Percentiles rank a stretch among this genome's conserved stretches.
Evolutionary conservation across 1,140 invertebrate genomes (phyloP).

Genomic region (Mizuhopecten yessoensis): DNA sequence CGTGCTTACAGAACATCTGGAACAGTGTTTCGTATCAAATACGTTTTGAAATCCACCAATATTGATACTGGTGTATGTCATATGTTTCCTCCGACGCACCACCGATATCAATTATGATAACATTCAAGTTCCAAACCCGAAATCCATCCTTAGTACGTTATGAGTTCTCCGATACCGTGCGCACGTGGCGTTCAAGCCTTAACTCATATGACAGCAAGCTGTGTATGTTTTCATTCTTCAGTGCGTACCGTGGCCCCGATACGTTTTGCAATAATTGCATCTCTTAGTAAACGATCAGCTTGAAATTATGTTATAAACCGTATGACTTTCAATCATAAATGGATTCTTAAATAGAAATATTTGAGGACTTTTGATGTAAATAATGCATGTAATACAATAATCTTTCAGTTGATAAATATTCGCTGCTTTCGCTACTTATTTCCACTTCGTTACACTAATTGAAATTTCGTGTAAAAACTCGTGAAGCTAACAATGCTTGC

Average conservation of each 20-base stretch:
- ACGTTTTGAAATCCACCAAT: neutral
- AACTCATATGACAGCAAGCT: neutral
- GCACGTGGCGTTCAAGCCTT: neutral
- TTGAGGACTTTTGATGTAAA: no score
- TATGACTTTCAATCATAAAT: no score
- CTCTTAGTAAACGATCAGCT: neutral
- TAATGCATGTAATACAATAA: no score
- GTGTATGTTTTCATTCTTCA: neutral
- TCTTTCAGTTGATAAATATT: no score
- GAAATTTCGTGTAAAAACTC: neutral
- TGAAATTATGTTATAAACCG: neutral
- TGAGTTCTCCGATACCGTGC: neutral
- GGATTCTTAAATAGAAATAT: no score
- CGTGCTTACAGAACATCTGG: neutral
- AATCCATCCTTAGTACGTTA: neutral
- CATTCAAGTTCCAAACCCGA: neutral
- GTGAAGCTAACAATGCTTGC: neutral
- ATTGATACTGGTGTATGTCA: neutral
- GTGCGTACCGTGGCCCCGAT: neutral
- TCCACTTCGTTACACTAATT: no score
- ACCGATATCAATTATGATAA: neutral
- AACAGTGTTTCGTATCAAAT: slow-evolving; percentile 13
- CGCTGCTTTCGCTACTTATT: no score
- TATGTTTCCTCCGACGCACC: neutral
- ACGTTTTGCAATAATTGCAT: neutral